Percentiles rank a stretch among this genome's conserved stretches.
These are phyloP conservation scores for Onthophagus taurus DNA, from an alignment of 1,140 invertebrate genomes.

Conservation along the genomic window DNA sequence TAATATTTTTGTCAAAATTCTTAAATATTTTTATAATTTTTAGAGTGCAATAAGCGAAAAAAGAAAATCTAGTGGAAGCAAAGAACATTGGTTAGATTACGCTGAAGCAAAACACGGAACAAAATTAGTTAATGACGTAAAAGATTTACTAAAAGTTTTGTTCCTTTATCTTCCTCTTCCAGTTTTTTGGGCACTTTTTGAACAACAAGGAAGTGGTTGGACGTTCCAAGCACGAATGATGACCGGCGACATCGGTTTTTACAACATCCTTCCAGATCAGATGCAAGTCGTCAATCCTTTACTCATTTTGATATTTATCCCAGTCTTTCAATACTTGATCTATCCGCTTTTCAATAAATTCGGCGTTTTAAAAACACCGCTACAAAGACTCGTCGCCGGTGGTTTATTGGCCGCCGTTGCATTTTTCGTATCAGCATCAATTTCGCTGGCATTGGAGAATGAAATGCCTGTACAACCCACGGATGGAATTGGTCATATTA, in stretches of 20 bases:
- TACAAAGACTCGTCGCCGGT: constrained; percentile 71
- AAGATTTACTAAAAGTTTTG: constrained; percentile 60
- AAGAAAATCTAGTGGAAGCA: constrained; percentile 41
- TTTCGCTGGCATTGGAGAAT: constrained; percentile 39
- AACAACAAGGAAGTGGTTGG: constrained; percentile 89
- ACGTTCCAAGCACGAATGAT: constrained; percentile 88
- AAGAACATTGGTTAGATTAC: constrained; percentile 73
- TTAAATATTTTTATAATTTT: constrained; percentile 11
- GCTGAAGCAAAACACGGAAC: constrained; percentile 63
- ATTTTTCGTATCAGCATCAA: constrained; percentile 75
- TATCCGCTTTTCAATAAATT: constrained; percentile 48
- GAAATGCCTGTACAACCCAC: constrained; percentile 57
- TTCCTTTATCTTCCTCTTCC: constrained; percentile 77
- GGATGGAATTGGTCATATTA: constrained; percentile 49
- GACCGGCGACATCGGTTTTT: constrained; percentile 67
- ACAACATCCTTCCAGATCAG: constrained; percentile 75
- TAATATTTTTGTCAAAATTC: not conserved
- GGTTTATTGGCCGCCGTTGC: constrained; percentile 73
- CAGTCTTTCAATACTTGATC: constrained; percentile 67
- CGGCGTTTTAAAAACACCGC: constrained; percentile 52
- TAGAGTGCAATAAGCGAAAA: constrained; percentile 40
- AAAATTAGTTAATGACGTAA: constrained; percentile 64
- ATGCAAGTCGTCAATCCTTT: constrained; percentile 83
- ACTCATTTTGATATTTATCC: constrained; percentile 77
- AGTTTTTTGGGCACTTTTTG: constrained; percentile 83